Base-by-base conservation (phyloP, 2,888 invertebrate genomes). In the Prosapia bicincta region DNA sequence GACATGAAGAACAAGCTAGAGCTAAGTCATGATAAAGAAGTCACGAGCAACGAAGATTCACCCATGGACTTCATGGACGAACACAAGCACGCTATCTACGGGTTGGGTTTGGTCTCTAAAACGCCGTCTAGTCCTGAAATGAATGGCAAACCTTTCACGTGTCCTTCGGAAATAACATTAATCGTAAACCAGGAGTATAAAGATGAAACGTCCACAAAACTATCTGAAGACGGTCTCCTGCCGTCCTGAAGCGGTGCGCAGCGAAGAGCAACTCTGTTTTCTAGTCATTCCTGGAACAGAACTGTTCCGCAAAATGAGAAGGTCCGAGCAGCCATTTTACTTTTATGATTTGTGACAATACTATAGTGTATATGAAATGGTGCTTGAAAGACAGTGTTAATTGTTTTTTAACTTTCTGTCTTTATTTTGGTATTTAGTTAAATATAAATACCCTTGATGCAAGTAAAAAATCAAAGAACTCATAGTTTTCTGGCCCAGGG, bases 11-110 rank as follows among this genome's bases (percentile, higher is more conserved):
- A 69, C n/a, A 23, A 26, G 32, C 10, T 43, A n/a, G 65, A 65
- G 28, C 7, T 13, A 5, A 67, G 25, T 10, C 25, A 3, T 1
- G n/a, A 6, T n/a, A 73, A 24, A 26, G 68, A n/a, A 3, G 26
- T 13, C 26, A 67, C 54, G 13, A 38, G 43, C 26, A 66, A 28
- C 26, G 24, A 71, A 26, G 71, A 69, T 0, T 74, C 74, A 3
- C 69, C 74, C 3, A 54, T 74, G 54, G 74, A 23, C 15, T 74
- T 54, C 68, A 69, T 74, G 74, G 74, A 74, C 24, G 74, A 74
- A 30, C 43, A 25, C 24, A 65, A 65, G 3, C 69, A 74, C 15
- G 28, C 30, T 28, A 65, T 74, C 43, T 74, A 74, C 43, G 28
- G 43, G 20, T 66, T 74, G 15, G 74, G 74, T 15, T 69, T 74